Percentiles rank a stretch among this genome's conserved stretches.
Evolutionary conservation across 2,797 vertebrate species (phyloP).

Genomic region (Gallinago solitaria): DNA sequence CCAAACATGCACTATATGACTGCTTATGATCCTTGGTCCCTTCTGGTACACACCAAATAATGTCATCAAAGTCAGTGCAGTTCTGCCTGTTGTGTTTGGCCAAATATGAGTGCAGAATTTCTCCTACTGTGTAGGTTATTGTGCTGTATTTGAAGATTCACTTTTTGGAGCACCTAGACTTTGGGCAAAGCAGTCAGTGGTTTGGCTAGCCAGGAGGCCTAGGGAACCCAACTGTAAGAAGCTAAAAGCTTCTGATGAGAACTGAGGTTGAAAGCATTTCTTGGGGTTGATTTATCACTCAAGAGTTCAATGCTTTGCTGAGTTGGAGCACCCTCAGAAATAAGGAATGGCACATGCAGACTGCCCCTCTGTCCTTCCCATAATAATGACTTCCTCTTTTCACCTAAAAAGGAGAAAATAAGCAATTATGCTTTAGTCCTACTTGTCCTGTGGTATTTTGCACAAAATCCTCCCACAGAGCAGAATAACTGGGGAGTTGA

Average conservation of each 20-base stretch:
- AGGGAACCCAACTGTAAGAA: neutral
- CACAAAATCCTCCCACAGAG: neutral
- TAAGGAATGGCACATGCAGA: neutral
- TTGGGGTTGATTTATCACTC: neutral
- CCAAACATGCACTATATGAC: neutral
- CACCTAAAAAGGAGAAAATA: neutral
- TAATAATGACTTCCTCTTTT: neutral
- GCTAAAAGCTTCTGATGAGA: neutral
- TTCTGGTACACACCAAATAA: neutral
- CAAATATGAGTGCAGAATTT: constrained; percentile 5
- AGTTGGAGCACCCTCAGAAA: neutral
- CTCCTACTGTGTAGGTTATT: neutral
- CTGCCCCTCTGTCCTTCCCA: neutral
- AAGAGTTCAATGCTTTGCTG: neutral
- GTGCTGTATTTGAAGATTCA: neutral
- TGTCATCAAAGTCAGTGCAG: neutral
- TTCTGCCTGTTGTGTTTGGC: neutral
- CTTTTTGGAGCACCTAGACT: neutral
- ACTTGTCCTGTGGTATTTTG: neutral
- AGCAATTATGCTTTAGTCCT: neutral
- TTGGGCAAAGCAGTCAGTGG: constrained; percentile 20
- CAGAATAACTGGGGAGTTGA: neutral
- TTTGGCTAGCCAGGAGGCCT: neutral
- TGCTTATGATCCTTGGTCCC: neutral
- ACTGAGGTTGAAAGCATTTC: neutral